phyloP scores from a whole-genome alignment of 2,888 invertebrate species.

The Glaucopsyche alexis region DNA sequence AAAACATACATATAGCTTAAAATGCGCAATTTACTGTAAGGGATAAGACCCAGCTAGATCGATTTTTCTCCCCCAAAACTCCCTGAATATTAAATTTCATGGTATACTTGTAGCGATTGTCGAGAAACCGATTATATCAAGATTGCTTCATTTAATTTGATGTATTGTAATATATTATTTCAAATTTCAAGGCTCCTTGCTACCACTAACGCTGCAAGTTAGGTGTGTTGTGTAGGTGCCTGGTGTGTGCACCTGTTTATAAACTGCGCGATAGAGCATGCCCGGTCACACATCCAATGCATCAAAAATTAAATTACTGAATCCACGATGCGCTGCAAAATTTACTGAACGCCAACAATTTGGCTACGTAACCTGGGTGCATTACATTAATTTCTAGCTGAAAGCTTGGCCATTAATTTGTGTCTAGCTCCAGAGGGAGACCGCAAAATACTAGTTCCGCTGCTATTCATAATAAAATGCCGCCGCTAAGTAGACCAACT shows the following conservation, averaged over 20 bases:
- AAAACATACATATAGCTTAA: no score
- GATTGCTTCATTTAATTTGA: no score
- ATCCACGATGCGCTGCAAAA: conserved; percentile 55
- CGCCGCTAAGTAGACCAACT: conserved; percentile 76
- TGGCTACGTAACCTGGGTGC: conserved; percentile 73
- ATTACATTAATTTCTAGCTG: conserved; percentile 78
- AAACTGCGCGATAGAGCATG: conserved; percentile 33
- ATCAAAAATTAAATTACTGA: conserved; percentile 70
- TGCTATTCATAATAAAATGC: conserved; percentile 78
- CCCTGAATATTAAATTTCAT: no score
- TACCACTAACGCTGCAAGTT: background rate
- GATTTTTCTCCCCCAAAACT: no score
- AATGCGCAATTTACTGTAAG: no score
- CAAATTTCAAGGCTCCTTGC: no score
- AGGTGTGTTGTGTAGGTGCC: conserved; percentile 30
- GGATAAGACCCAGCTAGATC: no score
- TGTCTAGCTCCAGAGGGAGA: conserved; percentile 70
- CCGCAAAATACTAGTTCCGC: conserved; percentile 78
- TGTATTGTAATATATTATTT: no score
- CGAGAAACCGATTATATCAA: no score
- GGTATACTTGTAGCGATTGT: no score
- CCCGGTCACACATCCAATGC: conserved; percentile 39
- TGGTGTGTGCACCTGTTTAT: conserved; percentile 34
- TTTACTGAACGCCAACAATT: conserved; percentile 72
- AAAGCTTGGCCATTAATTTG: conserved; percentile 77